phyloP scores from a whole-genome alignment of 2,113 vertebrate genomes.

The Oreamnos americanus region DNA sequence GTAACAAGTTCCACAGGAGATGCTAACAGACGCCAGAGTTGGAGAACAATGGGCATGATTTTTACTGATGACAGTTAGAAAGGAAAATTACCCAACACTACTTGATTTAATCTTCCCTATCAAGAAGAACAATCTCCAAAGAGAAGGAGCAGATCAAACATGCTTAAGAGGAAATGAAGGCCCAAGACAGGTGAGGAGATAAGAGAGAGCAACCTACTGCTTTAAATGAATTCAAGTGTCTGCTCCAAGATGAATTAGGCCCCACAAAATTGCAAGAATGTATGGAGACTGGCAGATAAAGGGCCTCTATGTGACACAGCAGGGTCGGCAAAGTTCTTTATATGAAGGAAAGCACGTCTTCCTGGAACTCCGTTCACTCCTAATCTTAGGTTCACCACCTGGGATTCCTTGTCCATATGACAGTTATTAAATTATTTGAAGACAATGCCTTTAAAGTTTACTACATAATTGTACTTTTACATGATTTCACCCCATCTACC shows the following conservation, averaged over 20 bases:
- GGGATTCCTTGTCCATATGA: background rate
- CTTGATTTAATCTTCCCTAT: constrained; percentile 65
- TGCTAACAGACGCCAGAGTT: background rate
- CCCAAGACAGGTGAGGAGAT: constrained; percentile 9
- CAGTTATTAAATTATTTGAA: background rate
- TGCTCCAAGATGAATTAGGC: background rate
- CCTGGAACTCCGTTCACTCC: background rate
- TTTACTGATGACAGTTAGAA: constrained; percentile 41
- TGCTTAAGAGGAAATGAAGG: constrained; percentile 37
- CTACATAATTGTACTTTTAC: background rate
- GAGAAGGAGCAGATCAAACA: constrained; percentile 54
- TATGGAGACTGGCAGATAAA: background rate
- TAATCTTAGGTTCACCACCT: background rate
- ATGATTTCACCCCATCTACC: background rate
- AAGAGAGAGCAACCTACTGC: background rate
- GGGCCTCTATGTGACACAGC: background rate
- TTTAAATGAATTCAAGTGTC: constrained; percentile 2
- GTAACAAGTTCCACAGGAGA: background rate
- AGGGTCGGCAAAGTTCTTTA: background rate
- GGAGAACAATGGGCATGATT: constrained; percentile 24
- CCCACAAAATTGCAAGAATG: background rate
- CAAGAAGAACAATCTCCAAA: constrained; percentile 41
- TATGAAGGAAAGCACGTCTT: background rate
- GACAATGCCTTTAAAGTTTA: background rate
- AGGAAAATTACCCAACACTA: constrained; percentile 30